Base-by-base conservation (phyloP, 2,888 invertebrate species). In the Acleris sparsana region DNA sequence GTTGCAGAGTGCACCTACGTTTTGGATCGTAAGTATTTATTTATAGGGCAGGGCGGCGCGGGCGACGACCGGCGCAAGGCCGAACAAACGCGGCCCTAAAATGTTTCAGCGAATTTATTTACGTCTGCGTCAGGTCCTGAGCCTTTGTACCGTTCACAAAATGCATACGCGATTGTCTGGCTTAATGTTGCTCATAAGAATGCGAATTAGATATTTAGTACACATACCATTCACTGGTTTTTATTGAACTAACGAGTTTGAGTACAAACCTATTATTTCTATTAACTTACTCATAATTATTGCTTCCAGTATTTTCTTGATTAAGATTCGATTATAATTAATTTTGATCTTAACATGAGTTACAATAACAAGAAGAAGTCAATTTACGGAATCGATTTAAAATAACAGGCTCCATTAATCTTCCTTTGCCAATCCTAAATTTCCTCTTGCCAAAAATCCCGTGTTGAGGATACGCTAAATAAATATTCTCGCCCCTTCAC, bases 21-120 rank as follows among this genome's bases (percentile, higher is more conserved):
- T 83, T 83, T 65, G 77, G 80, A 79, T 75, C 80, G 82, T 89
- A n/a, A n/a, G n/a, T n/a, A 88, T 88, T 88, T 87, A 87, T 88
- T 88, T 87, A 87, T 88, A 88, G 85, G 85, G 83, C 77, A 82
- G 80, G 70, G 73, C 66, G 64, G 72, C 63, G 66, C 74, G 73
- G 71, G 63, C 77, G 77, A 65, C 73, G 76, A 75, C 76, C 76
- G 77, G 70, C 65, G 72, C 79, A 76, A 76, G 77, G 75, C 74
- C 75, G 70, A 72, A 71, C 70, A 72, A 75, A 71, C 68, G 69
- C 70, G 58, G 69, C 70, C 70, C 71, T 70, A 58, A 67, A 64
- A 64, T 49, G 58, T 57, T 67, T 57, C 57, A 62, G 67, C 67
- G 57, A 58, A 67, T 67, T 58, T 67, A 67, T 67, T 67, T 62